Percentiles rank a stretch among this genome's conserved stretches.
Conservation (phyloP, 2,888 invertebrate genomes). For the Quadroppia sp. region DNA sequence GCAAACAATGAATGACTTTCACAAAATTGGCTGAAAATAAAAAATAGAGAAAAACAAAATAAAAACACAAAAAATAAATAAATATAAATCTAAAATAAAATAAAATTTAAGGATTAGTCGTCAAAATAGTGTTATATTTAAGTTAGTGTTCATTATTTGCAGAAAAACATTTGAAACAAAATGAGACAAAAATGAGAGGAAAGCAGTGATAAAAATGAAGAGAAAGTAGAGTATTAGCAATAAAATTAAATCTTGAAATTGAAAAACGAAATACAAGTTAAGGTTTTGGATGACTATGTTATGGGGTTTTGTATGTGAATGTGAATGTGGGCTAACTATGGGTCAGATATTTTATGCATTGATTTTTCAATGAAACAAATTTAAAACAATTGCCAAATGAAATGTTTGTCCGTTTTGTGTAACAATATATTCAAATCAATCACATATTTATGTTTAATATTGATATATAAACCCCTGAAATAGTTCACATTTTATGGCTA, state of each 20-base stretch:
- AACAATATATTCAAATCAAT: no score
- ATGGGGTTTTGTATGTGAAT: not conserved
- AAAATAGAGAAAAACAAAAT: not conserved
- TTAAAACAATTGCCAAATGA: constrained; percentile 17
- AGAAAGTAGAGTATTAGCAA: constrained; percentile 1
- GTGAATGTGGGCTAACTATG: not conserved
- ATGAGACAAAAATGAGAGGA: not conserved
- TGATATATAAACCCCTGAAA: no score
- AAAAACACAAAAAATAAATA: not conserved
- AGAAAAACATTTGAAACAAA: not conserved
- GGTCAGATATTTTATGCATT: not conserved
- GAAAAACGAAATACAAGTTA: not conserved
- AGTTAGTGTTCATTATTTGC: constrained; percentile 7
- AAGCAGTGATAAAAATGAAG: not conserved
- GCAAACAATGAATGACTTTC: constrained; percentile 31
- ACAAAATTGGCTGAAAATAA: constrained; percentile 27
- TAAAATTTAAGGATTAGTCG: not conserved
- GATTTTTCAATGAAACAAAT: not conserved
- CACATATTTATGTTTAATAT: no score
- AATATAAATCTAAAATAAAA: not conserved
- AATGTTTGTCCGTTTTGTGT: not conserved
- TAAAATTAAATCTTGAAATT: constrained; percentile 5
- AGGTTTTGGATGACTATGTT: not conserved
- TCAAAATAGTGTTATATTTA: not conserved
- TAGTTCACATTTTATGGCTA: no score